Evolutionary conservation across 2,113 vertebrate genomes (phyloP).

Genomic region (Nesoenas mayeri): DNA sequence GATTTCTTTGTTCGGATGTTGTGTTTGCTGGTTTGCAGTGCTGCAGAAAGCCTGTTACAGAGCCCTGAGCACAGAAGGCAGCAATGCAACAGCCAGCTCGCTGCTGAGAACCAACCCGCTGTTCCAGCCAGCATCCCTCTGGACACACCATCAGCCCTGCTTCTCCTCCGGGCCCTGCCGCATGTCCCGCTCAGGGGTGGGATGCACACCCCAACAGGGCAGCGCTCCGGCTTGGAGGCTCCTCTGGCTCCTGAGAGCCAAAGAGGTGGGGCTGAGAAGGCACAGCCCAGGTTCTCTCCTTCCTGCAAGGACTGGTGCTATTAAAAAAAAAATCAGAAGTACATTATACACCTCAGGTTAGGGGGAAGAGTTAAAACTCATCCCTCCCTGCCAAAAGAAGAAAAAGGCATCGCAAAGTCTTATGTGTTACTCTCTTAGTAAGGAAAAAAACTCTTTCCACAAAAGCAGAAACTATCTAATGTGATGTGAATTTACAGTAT

Average conservation of each 20-base stretch:
- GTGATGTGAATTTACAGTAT: neutral
- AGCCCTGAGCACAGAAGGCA: neutral
- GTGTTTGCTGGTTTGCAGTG: neutral
- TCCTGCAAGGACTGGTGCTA: neutral
- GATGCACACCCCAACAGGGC: neutral
- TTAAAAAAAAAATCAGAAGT: neutral
- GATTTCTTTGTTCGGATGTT: neutral
- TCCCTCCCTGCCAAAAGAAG: neutral
- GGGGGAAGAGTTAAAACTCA: neutral
- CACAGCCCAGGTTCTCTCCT: neutral
- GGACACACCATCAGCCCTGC: rapidly evolving
- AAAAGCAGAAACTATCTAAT: neutral
- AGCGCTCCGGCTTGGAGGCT: neutral
- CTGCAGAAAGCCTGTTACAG: neutral
- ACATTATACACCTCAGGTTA: neutral
- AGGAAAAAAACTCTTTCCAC: neutral
- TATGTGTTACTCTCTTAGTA: neutral
- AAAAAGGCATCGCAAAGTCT: neutral
- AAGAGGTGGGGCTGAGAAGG: neutral
- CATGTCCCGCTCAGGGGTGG: rapidly evolving
- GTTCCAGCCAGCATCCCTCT: neutral
- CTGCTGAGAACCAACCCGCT: neutral
- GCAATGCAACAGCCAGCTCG: neutral
- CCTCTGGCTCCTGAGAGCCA: neutral
- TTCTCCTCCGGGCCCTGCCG: rapidly evolving